Base-by-base conservation (phyloP, 30 jellyfish, hydroid and myxozoan genomes). In the Chrysaora quinquecirrha region DNA sequence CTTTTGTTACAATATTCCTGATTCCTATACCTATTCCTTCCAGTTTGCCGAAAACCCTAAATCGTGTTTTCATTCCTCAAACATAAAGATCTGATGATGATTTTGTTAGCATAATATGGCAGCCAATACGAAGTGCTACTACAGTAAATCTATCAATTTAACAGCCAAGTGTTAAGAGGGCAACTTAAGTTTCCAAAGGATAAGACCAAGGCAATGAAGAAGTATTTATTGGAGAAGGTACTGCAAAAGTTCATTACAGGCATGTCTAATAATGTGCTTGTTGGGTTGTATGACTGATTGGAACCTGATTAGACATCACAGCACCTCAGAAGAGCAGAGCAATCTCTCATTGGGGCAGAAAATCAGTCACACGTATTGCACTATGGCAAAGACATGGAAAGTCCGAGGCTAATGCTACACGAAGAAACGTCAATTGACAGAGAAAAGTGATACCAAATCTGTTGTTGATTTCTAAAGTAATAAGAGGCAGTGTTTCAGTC, bases 281-380 rank as follows among this genome's bases (percentile, higher is more conserved):
- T 77, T 12, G 69, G 80, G 79, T 64, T 60, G 80, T 56, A 81
- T 23, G 87, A 76, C 65, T 81, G 69, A 77, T 77, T 77, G 23
- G 79, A 77, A 43, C 89, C 69, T 62, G 70, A 56, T 77, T 81
- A 77, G 46, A 77, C 80, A 77, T 77, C 79, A 62, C 50, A 77
- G 24, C 70, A 77, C 35, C 80, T 77, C 48, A 77, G 65, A 24
- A 77, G 30, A 58, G 78, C 54, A 4, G 80, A 76, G 70, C 34
- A 43, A 46, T 61, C 61, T 35, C 89, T 77, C 20, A 62, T 77
- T 62, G 89, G 78, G 3, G 89, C 27, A 46, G 79, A 77, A 77
- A 77, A 22, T 62, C 81, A 35, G 89, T 77, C 30, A 81, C n/a
- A n/a, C 61, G 61, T 62, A 60, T 62, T 60, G 65, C 89, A 77